Percentiles rank a stretch among this genome's conserved stretches.
Conservation (phyloP, 2,888 invertebrate species). For the Parnassius apollo region DNA sequence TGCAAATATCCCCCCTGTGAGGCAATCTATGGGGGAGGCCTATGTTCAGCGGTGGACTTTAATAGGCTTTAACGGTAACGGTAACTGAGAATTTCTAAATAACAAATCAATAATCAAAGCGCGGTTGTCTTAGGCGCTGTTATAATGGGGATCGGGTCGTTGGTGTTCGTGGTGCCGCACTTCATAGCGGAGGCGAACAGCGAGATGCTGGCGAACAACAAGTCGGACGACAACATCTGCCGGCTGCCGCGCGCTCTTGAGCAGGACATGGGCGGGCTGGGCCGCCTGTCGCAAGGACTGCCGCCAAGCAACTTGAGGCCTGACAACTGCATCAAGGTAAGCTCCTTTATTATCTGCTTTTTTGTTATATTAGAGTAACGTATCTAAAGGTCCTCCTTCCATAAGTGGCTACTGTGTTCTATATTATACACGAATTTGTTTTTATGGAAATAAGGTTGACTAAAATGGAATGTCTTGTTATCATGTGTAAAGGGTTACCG, state of each 20-base stretch:
- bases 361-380: too few relatives aligned
- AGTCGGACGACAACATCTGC: constrained; percentile 90
- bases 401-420: too few relatives aligned
- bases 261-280: constrained; percentile 88
- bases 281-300: constrained; percentile 85
- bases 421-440: too few relatives aligned
- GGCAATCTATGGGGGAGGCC: too few relatives aligned
- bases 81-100: neutral
- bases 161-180: constrained; percentile 96
- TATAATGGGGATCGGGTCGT: constrained; percentile 95
- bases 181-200: constrained; percentile 91
- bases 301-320: constrained; percentile 87
- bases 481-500: too few relatives aligned
- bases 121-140: constrained; percentile 84
- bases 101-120: neutral
- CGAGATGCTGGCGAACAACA: constrained; percentile 84
- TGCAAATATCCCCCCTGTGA: too few relatives aligned
- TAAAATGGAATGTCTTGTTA: too few relatives aligned
- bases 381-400: too few relatives aligned
- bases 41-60: too few relatives aligned
- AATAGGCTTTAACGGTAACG: neutral
- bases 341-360: constrained; percentile 2
- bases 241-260: constrained; percentile 85
- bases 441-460: too few relatives aligned
- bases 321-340: constrained; percentile 89